These are phyloP conservation scores for Formicarius rufipectus DNA, from an alignment of 2,113 vertebrate species.

Conservation along the genomic window DNA sequence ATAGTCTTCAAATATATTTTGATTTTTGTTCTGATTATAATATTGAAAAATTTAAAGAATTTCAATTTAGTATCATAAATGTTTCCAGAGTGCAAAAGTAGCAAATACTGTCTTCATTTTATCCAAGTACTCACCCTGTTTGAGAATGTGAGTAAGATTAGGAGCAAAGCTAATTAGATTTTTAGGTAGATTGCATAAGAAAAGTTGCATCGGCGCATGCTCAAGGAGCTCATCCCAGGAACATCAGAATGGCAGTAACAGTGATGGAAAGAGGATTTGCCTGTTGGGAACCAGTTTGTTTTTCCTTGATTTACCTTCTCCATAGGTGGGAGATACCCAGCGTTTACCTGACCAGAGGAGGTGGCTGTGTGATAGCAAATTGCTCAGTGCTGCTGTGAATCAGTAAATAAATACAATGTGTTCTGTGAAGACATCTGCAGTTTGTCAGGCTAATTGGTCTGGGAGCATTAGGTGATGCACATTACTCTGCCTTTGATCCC, in stretches of 20 bases:
- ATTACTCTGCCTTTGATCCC: not conserved
- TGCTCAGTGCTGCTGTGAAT: not conserved
- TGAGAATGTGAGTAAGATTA: not conserved
- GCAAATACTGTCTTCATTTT: not conserved
- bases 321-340: not conserved
- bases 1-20: not conserved
- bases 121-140: not conserved
- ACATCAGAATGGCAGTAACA: not conserved
- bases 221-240: not conserved
- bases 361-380: not conserved
- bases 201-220: not conserved
- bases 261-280: not conserved
- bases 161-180: not conserved
- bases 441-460: slow-evolving; percentile 24
- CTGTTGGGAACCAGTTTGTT: not conserved
- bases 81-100: not conserved
- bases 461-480: slow-evolving; percentile 4
- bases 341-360: not conserved
- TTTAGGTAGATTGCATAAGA: not conserved
- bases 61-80: not conserved
- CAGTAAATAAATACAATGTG: slow-evolving; percentile 44
- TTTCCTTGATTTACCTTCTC: not conserved
- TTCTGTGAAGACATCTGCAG: slow-evolving; percentile 2
- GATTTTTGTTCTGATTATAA: not conserved
- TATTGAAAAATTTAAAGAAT: not conserved